phyloP scores from a whole-genome alignment of 2,888 invertebrate species.

The Leucozona laternaria region DNA sequence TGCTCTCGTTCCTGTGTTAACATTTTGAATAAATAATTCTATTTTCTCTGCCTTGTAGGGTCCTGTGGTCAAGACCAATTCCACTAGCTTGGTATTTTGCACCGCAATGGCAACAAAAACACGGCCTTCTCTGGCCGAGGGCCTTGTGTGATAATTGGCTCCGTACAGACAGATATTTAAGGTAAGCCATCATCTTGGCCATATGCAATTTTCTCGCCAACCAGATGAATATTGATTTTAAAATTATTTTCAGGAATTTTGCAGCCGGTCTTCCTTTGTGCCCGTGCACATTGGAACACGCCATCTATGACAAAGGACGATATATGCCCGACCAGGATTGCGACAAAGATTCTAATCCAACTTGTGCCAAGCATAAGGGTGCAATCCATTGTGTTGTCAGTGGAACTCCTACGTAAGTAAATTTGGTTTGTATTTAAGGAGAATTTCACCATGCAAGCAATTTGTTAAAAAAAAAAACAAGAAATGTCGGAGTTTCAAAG shows the following conservation, averaged over 20 bases:
- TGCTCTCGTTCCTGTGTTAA: no score
- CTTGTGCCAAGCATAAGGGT: constrained; percentile 94
- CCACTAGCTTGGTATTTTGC: constrained; percentile 97
- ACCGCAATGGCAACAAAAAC: constrained; percentile 92
- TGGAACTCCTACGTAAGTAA: constrained; percentile 93
- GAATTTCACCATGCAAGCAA: neutral
- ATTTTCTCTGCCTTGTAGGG: constrained; percentile 81
- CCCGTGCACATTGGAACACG: constrained; percentile 96
- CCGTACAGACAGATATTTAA: constrained; percentile 90
- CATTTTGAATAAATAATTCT: neutral
- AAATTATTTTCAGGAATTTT: constrained; percentile 87
- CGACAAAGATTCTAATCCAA: constrained; percentile 95
- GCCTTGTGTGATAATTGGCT: constrained; percentile 96
- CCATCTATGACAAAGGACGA: constrained; percentile 95
- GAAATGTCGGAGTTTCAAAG: neutral
- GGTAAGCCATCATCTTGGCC: constrained; percentile 78
- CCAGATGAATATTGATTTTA: constrained; percentile 22
- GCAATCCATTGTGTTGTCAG: constrained; percentile 97
- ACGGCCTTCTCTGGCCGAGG: constrained; percentile 93
- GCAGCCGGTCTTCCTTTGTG: constrained; percentile 93
- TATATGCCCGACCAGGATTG: constrained; percentile 95
- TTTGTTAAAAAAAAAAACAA: neutral
- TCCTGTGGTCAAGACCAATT: constrained; percentile 96
- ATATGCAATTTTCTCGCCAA: neutral
- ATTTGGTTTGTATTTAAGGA: neutral